phyloP scores from a whole-genome alignment of 2,888 invertebrate species.

The Junonia oenone region DNA sequence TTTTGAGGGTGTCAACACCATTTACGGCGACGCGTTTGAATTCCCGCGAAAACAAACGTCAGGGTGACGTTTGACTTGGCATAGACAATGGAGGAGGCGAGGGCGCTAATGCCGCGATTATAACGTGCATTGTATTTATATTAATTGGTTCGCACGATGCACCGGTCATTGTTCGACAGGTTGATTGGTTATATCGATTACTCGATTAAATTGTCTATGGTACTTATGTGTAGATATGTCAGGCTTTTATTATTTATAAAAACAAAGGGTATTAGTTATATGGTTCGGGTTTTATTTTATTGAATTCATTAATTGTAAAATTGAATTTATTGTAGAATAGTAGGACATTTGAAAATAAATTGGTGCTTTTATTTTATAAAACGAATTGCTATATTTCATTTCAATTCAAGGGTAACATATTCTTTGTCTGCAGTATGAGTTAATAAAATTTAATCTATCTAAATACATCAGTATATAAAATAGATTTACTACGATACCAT shows the following conservation, averaged over 20 bases:
- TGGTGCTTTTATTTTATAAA: too few species aligned
- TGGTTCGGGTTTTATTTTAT: too few species aligned
- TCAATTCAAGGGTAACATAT: too few species aligned
- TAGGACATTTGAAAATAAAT: too few species aligned
- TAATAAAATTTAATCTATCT: too few species aligned
- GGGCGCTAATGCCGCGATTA: constrained; percentile 54
- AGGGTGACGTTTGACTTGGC: constrained; percentile 44
- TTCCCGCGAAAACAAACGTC: constrained; percentile 69
- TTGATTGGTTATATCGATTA: constrained; percentile 30
- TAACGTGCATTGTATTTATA: constrained; percentile 57
- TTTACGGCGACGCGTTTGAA: constrained; percentile 46
- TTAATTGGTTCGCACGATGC: constrained; percentile 53
- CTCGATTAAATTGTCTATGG: constrained; percentile 27
- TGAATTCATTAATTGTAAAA: too few species aligned
- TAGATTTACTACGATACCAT: too few species aligned
- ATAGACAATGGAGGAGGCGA: constrained; percentile 52
- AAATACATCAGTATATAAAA: too few species aligned
- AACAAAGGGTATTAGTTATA: too few species aligned
- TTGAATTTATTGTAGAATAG: too few species aligned
- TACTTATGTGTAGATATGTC: not conserved
- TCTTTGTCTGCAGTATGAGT: too few species aligned
- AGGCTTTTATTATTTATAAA: not conserved
- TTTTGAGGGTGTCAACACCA: constrained; percentile 74
- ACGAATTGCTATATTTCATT: too few species aligned
- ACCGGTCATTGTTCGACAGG: constrained; percentile 36